These are phyloP conservation scores for Lacanobia oleracea DNA, from an alignment of 2,888 invertebrate genomes.

Conservation along the genomic window DNA sequence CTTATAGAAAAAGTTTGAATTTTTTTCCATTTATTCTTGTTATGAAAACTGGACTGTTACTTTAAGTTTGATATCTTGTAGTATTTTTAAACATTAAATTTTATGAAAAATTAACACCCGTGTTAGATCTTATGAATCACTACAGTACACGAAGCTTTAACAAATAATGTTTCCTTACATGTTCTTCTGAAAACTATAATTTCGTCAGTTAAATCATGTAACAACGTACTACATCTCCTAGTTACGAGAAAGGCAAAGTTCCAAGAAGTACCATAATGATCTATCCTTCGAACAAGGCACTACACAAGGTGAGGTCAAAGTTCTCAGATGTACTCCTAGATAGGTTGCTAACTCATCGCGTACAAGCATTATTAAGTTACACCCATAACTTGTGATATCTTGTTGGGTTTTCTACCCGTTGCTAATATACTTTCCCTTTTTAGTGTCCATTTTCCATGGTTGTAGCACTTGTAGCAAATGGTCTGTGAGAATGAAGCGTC, in stretches of 20 bases:
- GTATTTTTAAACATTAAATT: not conserved
- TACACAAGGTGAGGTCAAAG: constrained; percentile 42
- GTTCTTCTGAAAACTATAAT: not conserved
- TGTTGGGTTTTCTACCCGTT: constrained; percentile 39
- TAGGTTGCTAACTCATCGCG: constrained; percentile 60
- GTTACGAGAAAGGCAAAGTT: constrained; percentile 36
- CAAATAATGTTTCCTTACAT: not conserved
- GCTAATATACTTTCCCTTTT: constrained; percentile 41
- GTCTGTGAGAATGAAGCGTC: not conserved
- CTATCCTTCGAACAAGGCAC: constrained; percentile 45
- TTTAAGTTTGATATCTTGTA: not conserved
- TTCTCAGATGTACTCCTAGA: constrained; percentile 44
- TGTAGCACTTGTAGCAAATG: not conserved
- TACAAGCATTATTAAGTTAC: constrained; percentile 62
- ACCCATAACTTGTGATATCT: constrained; percentile 52
- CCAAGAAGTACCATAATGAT: constrained; percentile 51
- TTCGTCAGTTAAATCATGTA: constrained; percentile 1
- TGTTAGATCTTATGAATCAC: not conserved
- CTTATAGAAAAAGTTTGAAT: accelerated
- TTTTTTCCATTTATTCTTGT: not conserved
- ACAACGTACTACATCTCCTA: constrained; percentile 11
- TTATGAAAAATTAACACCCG: not conserved
- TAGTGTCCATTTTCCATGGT: constrained; percentile 6
- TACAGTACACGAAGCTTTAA: not conserved
- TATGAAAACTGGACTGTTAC: not conserved